Evolutionary conservation across 2,888 invertebrate genomes (phyloP), one percentile per base, ranked within the genome.

Genomic region (Rhorus exstirpatorius): DNA sequence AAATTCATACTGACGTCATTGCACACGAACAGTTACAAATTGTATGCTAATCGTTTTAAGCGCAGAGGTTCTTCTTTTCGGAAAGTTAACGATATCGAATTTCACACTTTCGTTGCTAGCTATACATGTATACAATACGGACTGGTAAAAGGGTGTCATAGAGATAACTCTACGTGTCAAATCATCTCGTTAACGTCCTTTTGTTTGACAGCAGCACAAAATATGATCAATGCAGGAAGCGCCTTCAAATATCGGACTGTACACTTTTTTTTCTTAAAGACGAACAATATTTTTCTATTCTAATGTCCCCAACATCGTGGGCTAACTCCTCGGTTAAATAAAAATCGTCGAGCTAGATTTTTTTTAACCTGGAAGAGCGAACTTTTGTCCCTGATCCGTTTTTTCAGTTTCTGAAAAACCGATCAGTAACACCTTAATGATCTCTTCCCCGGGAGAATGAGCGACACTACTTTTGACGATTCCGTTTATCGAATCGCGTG

Each of bases 401-500:
- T 70, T 26, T 38, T 41, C 7, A 24, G 55, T 53, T 55, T 67
- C 38, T 71, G 65, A 65, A 77, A 81, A 81, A 71, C 77, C 17
- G 26, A 41, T 77, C 65, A 81, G 71, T 76, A 81, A 58, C 65
- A 71, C 51, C 41, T 71, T 65, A 81, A 71, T 77, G 72, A 72
- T 74, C 24, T 26, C 14, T 60, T 58, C 26, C 46, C 31, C 51
- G 12, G 26, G 24, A 6, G 53, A 58, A 35, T n/a, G 8, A 51
- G 21, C 41, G n/a, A 14, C 68, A 67, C 67, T 51, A 19, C 10
- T 70, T 17, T 75, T 35, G 26, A 60, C 67, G 71, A 67, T 81
- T 77, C 44, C 26, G 17, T 70, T 76, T 65, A 71, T 76, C 63
- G 70, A 81, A 49, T 26, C 53, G 63, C 31, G 14, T 21, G 26